Conservation (phyloP, 2,113 vertebrate species). For the Macroglossus sobrinus region DNA sequence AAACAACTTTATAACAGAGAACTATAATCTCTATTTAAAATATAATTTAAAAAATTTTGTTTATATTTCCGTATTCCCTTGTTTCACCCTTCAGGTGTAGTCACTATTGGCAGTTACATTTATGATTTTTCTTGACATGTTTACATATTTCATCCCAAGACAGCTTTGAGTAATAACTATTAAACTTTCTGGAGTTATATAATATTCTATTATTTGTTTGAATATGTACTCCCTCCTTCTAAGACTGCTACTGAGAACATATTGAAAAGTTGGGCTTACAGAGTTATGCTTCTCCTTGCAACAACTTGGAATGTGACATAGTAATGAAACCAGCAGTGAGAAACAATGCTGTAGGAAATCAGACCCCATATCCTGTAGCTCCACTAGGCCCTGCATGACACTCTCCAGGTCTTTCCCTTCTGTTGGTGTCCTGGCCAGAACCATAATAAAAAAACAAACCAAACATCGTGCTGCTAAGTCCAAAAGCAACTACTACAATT, state of each 20-base stretch:
- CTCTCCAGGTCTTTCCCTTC: not conserved
- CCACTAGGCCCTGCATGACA: not conserved
- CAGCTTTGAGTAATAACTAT: not conserved
- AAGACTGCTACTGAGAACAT: not conserved
- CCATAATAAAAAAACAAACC: conserved; percentile 11
- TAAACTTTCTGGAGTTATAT: not conserved
- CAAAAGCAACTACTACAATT: not conserved
- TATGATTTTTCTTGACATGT: not conserved
- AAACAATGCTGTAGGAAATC: not conserved
- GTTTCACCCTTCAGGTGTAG: not conserved
- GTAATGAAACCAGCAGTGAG: not conserved
- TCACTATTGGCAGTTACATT: not conserved
- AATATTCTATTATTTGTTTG: not conserved
- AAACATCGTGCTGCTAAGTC: not conserved
- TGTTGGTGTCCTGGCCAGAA: not conserved
- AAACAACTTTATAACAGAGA: not conserved
- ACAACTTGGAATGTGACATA: not conserved
- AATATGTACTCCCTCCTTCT: not conserved
- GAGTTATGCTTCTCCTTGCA: not conserved
- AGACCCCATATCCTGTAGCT: not conserved
- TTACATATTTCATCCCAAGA: conserved; percentile 2
- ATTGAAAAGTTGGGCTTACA: not conserved
- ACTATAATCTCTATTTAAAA: conserved; percentile 15
- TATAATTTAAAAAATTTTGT: not conserved
- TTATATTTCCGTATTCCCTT: not conserved